A percentile compares a stretch with the other conserved stretches of the same genome.
Conservation (phyloP, 2,888 invertebrate genomes). For the Microplitis deprimator region DNA sequence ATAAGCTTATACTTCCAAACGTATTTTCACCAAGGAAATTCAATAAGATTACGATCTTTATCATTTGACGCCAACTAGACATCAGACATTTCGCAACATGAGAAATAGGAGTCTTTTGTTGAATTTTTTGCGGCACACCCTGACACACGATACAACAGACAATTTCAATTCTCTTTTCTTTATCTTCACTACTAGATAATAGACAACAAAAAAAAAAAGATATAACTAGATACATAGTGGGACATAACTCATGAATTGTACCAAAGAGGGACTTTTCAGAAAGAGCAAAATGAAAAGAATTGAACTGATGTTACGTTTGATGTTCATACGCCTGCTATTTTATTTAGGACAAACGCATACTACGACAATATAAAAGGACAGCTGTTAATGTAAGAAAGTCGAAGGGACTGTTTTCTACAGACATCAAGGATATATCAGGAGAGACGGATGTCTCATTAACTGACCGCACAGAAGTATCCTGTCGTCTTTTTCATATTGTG, state of each 20-base stretch:
- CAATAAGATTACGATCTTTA: conserved; percentile 53
- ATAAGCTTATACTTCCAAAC: conserved; percentile 53
- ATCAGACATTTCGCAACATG: conserved; percentile 13
- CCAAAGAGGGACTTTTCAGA: neutral
- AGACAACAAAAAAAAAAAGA: neutral
- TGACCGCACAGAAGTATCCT: conserved; percentile 26
- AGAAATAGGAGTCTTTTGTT: conserved; percentile 5
- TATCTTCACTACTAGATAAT: conserved; percentile 15
- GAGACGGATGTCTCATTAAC: conserved; percentile 31
- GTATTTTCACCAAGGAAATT: conserved; percentile 46
- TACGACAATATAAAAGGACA: neutral
- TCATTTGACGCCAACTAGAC: conserved; percentile 8
- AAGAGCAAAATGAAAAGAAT: neutral
- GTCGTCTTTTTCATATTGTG: neutral
- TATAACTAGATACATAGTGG: neutral
- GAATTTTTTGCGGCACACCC: neutral
- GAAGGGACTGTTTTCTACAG: conserved; percentile 24
- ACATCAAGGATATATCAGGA: neutral
- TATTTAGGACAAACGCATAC: neutral
- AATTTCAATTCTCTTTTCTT: neutral
- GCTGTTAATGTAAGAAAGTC: conserved; percentile 5
- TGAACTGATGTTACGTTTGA: conserved; percentile 1
- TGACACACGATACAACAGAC: neutral
- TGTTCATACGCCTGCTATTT: neutral
- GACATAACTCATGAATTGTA: neutral